A percentile compares a stretch with the other conserved stretches of the same genome.
Conservation (phyloP, 2,797 vertebrate genomes). For the Phoebastria nigripes region DNA sequence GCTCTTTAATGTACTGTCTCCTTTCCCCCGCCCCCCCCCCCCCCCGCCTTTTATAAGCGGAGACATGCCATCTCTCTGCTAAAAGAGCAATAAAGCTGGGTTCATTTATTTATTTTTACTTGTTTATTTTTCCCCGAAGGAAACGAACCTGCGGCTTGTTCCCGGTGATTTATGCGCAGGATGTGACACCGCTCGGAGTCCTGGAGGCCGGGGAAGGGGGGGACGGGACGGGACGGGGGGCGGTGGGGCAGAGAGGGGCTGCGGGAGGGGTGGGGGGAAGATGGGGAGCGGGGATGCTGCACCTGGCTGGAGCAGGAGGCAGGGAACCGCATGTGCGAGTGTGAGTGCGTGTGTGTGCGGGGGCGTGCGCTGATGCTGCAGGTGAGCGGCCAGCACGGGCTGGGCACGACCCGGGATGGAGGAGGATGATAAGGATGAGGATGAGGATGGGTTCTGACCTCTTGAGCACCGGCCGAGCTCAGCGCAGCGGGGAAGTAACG, state of each 20-base stretch:
- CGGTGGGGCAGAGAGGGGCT: not conserved
- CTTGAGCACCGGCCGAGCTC: not conserved
- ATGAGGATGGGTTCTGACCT: not conserved
- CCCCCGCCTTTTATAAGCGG: not conserved
- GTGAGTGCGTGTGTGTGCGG: not conserved
- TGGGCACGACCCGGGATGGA: not conserved
- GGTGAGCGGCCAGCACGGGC: not conserved
- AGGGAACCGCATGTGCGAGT: not conserved
- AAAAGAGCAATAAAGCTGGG: not conserved
- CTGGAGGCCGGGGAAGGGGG: not conserved
- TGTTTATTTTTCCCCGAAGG: not conserved
- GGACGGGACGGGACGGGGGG: not conserved
- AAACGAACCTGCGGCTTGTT: not conserved
- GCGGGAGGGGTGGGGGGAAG: rapidly evolving
- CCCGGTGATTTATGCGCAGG: not conserved
- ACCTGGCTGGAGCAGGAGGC: too few species aligned
- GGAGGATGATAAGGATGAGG: not conserved
- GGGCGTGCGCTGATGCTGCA: not conserved
- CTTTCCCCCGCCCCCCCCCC: not conserved
- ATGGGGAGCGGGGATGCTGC: not conserved
- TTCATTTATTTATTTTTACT: not conserved
- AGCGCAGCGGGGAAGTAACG: not conserved
- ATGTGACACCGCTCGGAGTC: not conserved
- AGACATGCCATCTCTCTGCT: not conserved
- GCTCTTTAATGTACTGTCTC: conserved; percentile 39